phyloP scores from a whole-genome alignment of 2,888 invertebrate genomes.

The Drosophila cyrtoloma region DNA sequence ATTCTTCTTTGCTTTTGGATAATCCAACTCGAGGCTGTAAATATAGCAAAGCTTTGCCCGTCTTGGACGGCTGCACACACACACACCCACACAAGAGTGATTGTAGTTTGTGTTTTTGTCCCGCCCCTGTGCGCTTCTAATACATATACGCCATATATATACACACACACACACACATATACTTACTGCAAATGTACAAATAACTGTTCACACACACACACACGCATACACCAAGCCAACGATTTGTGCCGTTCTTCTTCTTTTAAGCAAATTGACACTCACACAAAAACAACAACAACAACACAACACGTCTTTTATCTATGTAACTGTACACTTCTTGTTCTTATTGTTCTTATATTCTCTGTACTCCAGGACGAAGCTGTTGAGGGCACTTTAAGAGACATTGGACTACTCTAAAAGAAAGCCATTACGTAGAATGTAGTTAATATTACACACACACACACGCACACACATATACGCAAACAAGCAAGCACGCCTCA shows the following conservation, averaged over 20 bases:
- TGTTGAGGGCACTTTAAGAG: slow-evolving; percentile 96
- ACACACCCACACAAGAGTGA: slow-evolving; percentile 15
- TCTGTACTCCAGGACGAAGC: slow-evolving; percentile 92
- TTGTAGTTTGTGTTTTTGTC: slow-evolving; percentile 52
- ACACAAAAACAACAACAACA: slow-evolving; percentile 11
- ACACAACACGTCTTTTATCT: slow-evolving; percentile 52
- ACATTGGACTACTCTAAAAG: slow-evolving; percentile 94
- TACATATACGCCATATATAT: slow-evolving; percentile 24
- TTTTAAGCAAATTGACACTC: slow-evolving; percentile 34
- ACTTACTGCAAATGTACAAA: slow-evolving; percentile 20
- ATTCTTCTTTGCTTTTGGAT: background rate
- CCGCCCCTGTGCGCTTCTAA: slow-evolving; percentile 48
- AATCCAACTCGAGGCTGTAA: slow-evolving; percentile 46
- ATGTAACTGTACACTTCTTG: slow-evolving; percentile 74
- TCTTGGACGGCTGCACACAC: slow-evolving; percentile 27
- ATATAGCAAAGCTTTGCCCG: slow-evolving; percentile 50
- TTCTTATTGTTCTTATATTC: slow-evolving; percentile 79
- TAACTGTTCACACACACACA: slow-evolving; percentile 32
- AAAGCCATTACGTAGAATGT: slow-evolving; percentile 62
- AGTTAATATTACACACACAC: slow-evolving; percentile 63
- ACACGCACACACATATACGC: slow-evolving; percentile 31
- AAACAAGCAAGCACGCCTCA: slow-evolving; percentile 9
- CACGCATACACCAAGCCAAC: slow-evolving; percentile 23
- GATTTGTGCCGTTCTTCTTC: slow-evolving; percentile 51
- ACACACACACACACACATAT: slow-evolving; percentile 10